Conservation (phyloP, 1,140 invertebrate species). For the Pogonomyrmex californicus region DNA sequence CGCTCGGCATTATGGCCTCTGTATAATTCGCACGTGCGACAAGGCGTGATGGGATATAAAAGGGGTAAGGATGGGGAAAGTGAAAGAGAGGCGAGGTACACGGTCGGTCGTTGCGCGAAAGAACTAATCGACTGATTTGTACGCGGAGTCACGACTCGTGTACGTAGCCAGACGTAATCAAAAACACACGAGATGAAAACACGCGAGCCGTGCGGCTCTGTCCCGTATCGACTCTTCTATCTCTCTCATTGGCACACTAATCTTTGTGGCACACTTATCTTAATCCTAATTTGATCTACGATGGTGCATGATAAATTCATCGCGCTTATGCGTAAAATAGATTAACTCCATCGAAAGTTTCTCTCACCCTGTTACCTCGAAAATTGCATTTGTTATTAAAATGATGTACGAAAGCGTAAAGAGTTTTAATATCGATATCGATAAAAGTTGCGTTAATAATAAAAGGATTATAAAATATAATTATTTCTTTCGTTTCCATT, state of each 20-base stretch:
- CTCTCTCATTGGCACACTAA: slow-evolving; percentile 32
- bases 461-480: background rate
- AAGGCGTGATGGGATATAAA: slow-evolving; percentile 34
- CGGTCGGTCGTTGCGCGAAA: slow-evolving; percentile 70
- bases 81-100: slow-evolving; percentile 52
- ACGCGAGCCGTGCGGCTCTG: slow-evolving; percentile 58
- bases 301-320: slow-evolving; percentile 4
- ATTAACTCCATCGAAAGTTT: slow-evolving; percentile 14
- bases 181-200: slow-evolving; percentile 75
- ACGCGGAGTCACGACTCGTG: slow-evolving; percentile 77
- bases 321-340: background rate
- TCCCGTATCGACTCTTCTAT: slow-evolving; percentile 31
- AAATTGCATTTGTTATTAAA: background rate
- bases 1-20: slow-evolving; percentile 9
- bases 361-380: background rate
- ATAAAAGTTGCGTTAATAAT: background rate
- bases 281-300: background rate
- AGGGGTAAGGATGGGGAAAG: slow-evolving; percentile 57
- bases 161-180: slow-evolving; percentile 75
- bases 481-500: no score
- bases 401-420: background rate
- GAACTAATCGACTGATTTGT: slow-evolving; percentile 81
- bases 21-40: slow-evolving; percentile 31
- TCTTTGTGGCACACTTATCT: slow-evolving; percentile 24
- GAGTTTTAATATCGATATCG: background rate